Evolutionary conservation across 53 echinoderm and acorn worm species (phyloP).

Genomic region (Pentamera pediparva): DNA sequence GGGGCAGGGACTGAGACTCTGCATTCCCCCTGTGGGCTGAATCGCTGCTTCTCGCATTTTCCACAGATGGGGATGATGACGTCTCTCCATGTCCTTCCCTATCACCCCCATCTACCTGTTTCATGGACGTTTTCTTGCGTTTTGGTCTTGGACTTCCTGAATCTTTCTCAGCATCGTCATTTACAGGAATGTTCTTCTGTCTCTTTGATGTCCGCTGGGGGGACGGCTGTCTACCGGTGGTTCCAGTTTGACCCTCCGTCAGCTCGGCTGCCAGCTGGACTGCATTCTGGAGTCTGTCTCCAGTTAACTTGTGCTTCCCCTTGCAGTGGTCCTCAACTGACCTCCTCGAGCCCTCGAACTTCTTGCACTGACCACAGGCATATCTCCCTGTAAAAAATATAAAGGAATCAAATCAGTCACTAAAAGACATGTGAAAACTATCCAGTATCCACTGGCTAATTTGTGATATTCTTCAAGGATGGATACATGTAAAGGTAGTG

Average conservation of each 20-base stretch:
- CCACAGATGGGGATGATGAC: too few species aligned
- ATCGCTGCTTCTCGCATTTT: too few species aligned
- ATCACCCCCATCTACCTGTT: neutral
- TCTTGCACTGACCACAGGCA: neutral
- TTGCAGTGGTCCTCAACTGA: constrained; percentile 21
- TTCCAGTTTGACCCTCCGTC: neutral
- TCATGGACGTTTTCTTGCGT: too few species aligned
- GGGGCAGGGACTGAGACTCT: too few species aligned
- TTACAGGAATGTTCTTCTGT: neutral
- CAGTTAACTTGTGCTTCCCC: constrained; percentile 16
- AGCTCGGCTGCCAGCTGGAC: neutral
- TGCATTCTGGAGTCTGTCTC: constrained; percentile 3
- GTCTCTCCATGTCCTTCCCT: neutral
- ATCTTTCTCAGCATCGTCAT: neutral
- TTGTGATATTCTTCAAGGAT: too few species aligned
- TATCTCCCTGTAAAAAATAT: neutral
- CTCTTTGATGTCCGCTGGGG: neutral
- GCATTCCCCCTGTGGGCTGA: too few species aligned
- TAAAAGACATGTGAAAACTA: neutral
- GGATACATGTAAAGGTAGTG: too few species aligned
- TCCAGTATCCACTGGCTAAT: neutral
- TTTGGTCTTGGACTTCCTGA: too few species aligned
- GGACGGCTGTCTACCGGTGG: neutral
- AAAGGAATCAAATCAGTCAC: neutral
- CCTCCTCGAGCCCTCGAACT: neutral